These are phyloP conservation scores for Hermodice carunculata DNA, from an alignment of 2,888 invertebrate genomes.

Conservation along the genomic window DNA sequence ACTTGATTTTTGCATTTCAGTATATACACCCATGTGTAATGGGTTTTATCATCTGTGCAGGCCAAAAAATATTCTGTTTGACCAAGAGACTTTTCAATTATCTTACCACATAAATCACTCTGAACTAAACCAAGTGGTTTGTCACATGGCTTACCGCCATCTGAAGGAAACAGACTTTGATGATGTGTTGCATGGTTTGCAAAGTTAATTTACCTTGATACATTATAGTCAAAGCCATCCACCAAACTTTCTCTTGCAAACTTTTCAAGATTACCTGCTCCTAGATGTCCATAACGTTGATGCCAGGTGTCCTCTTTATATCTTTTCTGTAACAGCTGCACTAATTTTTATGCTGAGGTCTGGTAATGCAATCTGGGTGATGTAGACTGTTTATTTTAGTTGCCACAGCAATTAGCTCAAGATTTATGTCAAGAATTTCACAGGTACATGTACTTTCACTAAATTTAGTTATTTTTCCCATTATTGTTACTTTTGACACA, in stretches of 20 bases:
- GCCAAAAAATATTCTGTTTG: slow-evolving; percentile 10
- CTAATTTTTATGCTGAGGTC: too few species aligned
- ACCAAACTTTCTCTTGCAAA: slow-evolving; percentile 6
- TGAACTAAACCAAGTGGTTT: background rate
- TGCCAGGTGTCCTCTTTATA: slow-evolving; percentile 10
- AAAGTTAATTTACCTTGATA: background rate
- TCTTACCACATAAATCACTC: slow-evolving; percentile 13
- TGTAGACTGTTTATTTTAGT: too few species aligned
- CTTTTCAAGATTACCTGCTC: slow-evolving; percentile 1
- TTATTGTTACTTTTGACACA: slow-evolving; percentile 8
- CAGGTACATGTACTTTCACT: too few species aligned
- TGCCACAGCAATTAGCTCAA: too few species aligned
- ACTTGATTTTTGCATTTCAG: slow-evolving; percentile 6
- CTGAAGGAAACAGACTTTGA: background rate
- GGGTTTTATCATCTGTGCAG: slow-evolving; percentile 6
- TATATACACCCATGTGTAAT: slow-evolving; percentile 9
- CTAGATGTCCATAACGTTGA: slow-evolving; percentile 15
- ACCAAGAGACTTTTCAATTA: too few species aligned
- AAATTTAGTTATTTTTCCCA: too few species aligned
- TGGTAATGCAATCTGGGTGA: too few species aligned
- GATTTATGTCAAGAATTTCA: too few species aligned
- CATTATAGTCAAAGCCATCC: background rate
- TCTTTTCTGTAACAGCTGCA: too few species aligned
- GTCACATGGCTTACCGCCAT: background rate
- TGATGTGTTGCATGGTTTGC: slow-evolving; percentile 11